phyloP scores from a whole-genome alignment of 2,888 invertebrate species.

The Latheticus oryzae region DNA sequence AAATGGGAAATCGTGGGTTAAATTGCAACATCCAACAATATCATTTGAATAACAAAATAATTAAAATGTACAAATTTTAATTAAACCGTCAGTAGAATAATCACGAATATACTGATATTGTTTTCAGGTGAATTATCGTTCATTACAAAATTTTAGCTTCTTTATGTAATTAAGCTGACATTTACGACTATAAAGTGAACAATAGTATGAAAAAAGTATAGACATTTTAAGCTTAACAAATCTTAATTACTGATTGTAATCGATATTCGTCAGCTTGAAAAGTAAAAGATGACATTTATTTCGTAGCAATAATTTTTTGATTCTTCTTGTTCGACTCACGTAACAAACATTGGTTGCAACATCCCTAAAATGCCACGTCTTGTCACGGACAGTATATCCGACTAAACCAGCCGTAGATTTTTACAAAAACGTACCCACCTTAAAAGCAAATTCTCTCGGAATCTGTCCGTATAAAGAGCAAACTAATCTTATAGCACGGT shows the following conservation, averaged over 20 bases:
- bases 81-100: no score
- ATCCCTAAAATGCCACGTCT: conserved; percentile 43
- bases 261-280: conserved; percentile 8
- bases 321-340: conserved; percentile 30
- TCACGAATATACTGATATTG: conserved; percentile 10
- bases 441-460: conserved; percentile 38
- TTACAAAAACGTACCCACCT: conserved; percentile 46
- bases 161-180: conserved; percentile 25
- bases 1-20: conserved; percentile 25
- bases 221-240: no score
- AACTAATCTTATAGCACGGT: conserved; percentile 46
- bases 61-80: conserved; percentile 18
- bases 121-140: background rate
- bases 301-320: conserved; percentile 27
- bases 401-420: conserved; percentile 24
- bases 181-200: no score
- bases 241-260: no score
- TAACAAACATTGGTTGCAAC: conserved; percentile 34
- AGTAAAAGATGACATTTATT: conserved; percentile 34
- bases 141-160: conserved; percentile 14
- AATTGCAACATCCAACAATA: conserved; percentile 11
- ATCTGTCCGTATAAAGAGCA: conserved; percentile 49
- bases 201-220: no score
- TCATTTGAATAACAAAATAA: conserved; percentile 29
- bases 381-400: conserved; percentile 46